Conservation (phyloP, 1,140 invertebrate genomes). For the Leptopilina boulardi region DNA sequence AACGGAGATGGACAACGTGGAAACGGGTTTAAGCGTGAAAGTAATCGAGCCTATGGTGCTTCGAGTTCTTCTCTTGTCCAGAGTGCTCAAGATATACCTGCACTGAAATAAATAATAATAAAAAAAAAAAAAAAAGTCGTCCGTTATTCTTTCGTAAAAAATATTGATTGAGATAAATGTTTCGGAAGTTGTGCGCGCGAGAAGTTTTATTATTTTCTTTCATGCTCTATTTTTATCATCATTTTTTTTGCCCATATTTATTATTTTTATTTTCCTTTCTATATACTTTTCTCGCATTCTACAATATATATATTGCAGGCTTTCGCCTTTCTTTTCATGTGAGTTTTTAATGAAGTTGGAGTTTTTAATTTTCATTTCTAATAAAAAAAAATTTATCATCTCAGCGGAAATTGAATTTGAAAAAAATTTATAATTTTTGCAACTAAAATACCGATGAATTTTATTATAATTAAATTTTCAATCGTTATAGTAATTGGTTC, state of each 20-base stretch:
- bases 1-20: constrained; percentile 61
- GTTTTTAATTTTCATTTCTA: not conserved
- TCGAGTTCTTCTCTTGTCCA: constrained; percentile 18
- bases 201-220: constrained; percentile 21
- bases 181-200: constrained; percentile 21
- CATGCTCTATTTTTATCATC: constrained; percentile 14
- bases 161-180: constrained; percentile 24
- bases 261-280: constrained; percentile 20
- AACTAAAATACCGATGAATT: too few species aligned
- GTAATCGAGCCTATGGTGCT: constrained; percentile 58
- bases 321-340: not conserved
- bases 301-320: not conserved
- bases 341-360: too few species aligned
- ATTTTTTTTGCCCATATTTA: not conserved
- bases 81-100: constrained; percentile 29
- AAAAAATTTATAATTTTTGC: too few species aligned
- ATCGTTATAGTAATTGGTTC: too few species aligned
- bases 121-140: constrained; percentile 28
- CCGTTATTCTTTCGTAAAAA: constrained; percentile 21
- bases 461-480: too few species aligned
- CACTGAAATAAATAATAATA: constrained; percentile 20
- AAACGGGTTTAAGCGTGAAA: constrained; percentile 69
- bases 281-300: not conserved
- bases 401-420: too few species aligned
- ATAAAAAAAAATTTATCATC: not conserved